A percentile compares a stretch with the other conserved stretches of the same genome.
Conservation (phyloP, 2,113 vertebrate genomes). For the Plecotus auritus region DNA sequence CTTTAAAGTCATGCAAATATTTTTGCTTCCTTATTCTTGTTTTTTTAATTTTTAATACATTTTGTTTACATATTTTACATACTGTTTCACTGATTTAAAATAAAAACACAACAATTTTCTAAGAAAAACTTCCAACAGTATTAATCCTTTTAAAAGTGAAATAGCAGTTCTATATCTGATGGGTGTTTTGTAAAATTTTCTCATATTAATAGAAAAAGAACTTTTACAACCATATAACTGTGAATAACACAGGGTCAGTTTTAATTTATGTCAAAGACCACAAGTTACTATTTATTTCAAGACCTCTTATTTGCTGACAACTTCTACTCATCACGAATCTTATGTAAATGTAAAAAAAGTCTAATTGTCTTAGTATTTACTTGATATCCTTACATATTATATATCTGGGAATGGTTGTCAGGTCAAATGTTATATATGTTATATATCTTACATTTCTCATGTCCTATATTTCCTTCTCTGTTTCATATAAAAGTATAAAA, state of each 20-base stretch:
- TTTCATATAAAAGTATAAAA: neutral
- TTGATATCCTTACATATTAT: neutral
- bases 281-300: neutral
- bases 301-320: neutral
- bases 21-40: neutral
- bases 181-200: neutral
- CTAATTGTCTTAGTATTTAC: neutral
- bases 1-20: neutral
- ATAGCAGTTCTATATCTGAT: neutral
- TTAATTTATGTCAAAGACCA: neutral
- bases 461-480: neutral
- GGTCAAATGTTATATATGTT: neutral
- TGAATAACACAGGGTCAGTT: neutral
- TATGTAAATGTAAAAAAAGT: neutral
- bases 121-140: neutral
- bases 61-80: neutral
- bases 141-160: neutral
- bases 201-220: neutral
- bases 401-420: neutral
- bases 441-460: neutral
- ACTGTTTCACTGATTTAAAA: neutral
- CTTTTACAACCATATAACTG: neutral
- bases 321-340: neutral
- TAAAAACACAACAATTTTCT: neutral
- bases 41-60: neutral